Conservation (phyloP, 2,888 invertebrate species). For the Argynnis bischoffii region DNA sequence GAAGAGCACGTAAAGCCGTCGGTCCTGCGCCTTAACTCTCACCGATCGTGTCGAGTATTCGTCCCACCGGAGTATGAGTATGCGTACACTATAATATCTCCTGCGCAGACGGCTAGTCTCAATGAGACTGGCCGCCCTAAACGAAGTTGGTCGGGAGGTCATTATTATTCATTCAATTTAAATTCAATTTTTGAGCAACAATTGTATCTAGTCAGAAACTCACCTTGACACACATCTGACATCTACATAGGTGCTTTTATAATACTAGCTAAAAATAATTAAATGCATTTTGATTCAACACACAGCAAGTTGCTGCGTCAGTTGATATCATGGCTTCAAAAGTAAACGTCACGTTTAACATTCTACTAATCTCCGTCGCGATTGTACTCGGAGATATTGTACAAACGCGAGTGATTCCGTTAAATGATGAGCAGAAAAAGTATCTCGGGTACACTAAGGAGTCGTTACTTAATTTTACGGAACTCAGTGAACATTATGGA, state of each 20-base stretch:
- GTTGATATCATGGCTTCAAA: conserved; percentile 53
- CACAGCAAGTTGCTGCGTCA: conserved; percentile 39
- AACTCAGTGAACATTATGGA: conserved; percentile 51
- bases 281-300: neutral
- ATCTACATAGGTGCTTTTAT: neutral
- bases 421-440: conserved; percentile 45
- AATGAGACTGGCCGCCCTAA: too few relatives aligned
- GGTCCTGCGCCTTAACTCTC: too few relatives aligned
- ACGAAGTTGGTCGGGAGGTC: too few relatives aligned
- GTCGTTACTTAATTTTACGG: conserved; percentile 54
- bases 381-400: conserved; percentile 43
- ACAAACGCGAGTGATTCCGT: conserved; percentile 37
- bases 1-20: too few relatives aligned
- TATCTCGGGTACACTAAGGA: conserved; percentile 48
- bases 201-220: neutral
- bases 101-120: too few relatives aligned
- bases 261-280: neutral
- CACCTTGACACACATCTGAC: conserved; percentile 10
- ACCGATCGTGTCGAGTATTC: too few relatives aligned
- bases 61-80: too few relatives aligned
- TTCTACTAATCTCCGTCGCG: conserved; percentile 45
- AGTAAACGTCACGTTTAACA: conserved; percentile 46
- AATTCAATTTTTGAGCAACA: too few relatives aligned
- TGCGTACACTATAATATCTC: too few relatives aligned
- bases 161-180: too few relatives aligned